Percentiles rank a stretch among this genome's conserved stretches.
Evolutionary conservation across 2,888 invertebrate genomes (phyloP).

Genomic region (Mechanitis mazaeus): DNA sequence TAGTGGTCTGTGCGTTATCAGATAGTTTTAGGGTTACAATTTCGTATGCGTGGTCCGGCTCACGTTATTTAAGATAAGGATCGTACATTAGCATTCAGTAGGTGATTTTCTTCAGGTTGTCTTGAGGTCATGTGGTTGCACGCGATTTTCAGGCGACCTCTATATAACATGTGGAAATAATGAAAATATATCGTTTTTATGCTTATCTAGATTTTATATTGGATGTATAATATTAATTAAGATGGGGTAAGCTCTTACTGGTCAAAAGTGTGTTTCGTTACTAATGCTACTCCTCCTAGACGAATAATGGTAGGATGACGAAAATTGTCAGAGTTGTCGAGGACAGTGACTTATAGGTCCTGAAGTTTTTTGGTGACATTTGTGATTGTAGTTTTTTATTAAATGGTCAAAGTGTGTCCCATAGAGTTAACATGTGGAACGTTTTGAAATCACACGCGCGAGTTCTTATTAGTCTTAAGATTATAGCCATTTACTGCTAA

Average conservation of each 20-base stretch:
- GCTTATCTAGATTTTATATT: slow-evolving; percentile 10
- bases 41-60: slow-evolving; percentile 68
- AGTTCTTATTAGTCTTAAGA: too few species aligned
- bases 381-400: too few species aligned
- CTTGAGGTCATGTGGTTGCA: slow-evolving; percentile 68
- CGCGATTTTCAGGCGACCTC: slow-evolving; percentile 43
- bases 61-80: slow-evolving; percentile 63
- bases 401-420: too few species aligned
- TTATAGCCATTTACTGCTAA: too few species aligned
- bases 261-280: too few species aligned
- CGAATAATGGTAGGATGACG: too few species aligned
- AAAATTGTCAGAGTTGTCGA: too few species aligned
- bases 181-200: slow-evolving; percentile 21
- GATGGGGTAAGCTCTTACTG: neutral
- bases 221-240: slow-evolving; percentile 11
- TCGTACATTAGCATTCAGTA: slow-evolving; percentile 69
- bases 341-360: too few species aligned
- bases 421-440: too few species aligned
- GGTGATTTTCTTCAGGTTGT: slow-evolving; percentile 42
- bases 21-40: slow-evolving; percentile 72
- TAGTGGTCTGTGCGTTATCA: slow-evolving; percentile 58
- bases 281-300: too few species aligned
- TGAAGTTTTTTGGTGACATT: too few species aligned
- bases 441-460: too few species aligned
- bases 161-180: slow-evolving; percentile 27